Percentiles rank a stretch among this genome's conserved stretches.
These are phyloP conservation scores for Megaceryle alcyon DNA, from an alignment of 2,797 vertebrate genomes.

Conservation along the genomic window DNA sequence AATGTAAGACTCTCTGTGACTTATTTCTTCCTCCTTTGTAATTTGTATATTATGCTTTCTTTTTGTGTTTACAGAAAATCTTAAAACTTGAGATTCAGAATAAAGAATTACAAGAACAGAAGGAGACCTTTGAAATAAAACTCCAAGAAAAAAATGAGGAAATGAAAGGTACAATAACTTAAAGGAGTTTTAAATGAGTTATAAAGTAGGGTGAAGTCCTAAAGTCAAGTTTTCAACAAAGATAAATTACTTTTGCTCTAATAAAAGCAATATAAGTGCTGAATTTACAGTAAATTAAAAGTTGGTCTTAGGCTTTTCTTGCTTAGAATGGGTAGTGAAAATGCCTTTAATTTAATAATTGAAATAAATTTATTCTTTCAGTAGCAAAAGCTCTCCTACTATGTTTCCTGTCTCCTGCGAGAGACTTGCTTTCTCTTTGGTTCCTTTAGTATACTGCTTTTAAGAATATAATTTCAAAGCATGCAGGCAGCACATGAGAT, in stretches of 20 bases:
- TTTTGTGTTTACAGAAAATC: constrained; percentile 68
- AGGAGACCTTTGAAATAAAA: constrained; percentile 80
- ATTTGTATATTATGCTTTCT: neutral
- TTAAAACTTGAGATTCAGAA: constrained; percentile 81
- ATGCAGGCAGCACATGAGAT: neutral
- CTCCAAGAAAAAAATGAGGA: constrained; percentile 82
- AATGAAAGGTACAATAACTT: constrained; percentile 82
- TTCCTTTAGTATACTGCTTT: neutral
- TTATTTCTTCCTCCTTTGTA: neutral
- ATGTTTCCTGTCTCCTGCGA: neutral
- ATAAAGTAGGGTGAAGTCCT: neutral
- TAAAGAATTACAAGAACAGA: constrained; percentile 81
- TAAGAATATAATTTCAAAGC: neutral
- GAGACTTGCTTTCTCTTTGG: neutral
- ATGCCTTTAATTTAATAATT: neutral
- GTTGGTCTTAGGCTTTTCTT: neutral
- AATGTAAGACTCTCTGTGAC: neutral
- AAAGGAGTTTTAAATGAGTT: neutral
- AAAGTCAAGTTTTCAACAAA: neutral
- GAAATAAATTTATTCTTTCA: neutral
- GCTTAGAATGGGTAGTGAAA: neutral
- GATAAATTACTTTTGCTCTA: neutral
- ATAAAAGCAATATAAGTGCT: neutral
- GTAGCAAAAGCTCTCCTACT: neutral
- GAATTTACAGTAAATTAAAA: neutral